Conservation (phyloP, 2,888 invertebrate genomes). For the Anticlea derivata region DNA sequence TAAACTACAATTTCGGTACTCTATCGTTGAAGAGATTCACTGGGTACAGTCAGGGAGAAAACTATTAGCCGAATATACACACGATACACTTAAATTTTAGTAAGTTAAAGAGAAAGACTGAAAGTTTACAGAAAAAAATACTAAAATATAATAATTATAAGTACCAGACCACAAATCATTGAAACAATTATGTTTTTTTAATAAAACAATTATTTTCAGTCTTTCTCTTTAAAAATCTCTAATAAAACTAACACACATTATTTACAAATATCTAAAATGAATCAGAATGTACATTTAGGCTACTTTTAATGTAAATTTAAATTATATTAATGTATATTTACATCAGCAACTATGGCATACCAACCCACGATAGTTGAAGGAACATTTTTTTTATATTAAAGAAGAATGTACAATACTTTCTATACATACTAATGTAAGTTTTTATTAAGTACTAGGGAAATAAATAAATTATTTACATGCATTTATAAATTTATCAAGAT, state of each 20-base stretch:
- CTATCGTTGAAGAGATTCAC: slow-evolving; percentile 36
- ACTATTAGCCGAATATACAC: slow-evolving; percentile 57
- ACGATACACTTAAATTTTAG: slow-evolving; percentile 53
- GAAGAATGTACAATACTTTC: slow-evolving; percentile 49
- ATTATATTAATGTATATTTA: slow-evolving; percentile 46
- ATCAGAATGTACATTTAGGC: slow-evolving; percentile 37
- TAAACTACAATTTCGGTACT: slow-evolving; percentile 60
- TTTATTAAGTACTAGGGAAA: slow-evolving; percentile 55
- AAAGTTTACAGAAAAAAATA: slow-evolving; percentile 7
- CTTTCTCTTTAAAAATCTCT: slow-evolving; percentile 36
- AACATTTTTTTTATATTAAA: slow-evolving; percentile 46
- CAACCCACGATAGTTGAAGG: slow-evolving; percentile 50
- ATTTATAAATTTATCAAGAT: neutral
- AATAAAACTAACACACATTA: slow-evolving; percentile 54
- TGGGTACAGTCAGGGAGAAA: slow-evolving; percentile 56
- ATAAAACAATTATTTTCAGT: slow-evolving; percentile 20
- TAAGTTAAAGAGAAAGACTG: slow-evolving; percentile 25
- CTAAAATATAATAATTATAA: slow-evolving; percentile 1
- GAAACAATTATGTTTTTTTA: neutral
- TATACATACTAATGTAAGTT: slow-evolving; percentile 35
- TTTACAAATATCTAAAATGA: slow-evolving; percentile 53
- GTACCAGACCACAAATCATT: neutral
- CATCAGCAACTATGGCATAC: slow-evolving; percentile 52
- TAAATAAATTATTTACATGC: slow-evolving; percentile 57
- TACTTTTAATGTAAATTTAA: slow-evolving; percentile 36